These are phyloP conservation scores for Tholera decimalis DNA, from an alignment of 2,888 invertebrate genomes.

Conservation along the genomic window DNA sequence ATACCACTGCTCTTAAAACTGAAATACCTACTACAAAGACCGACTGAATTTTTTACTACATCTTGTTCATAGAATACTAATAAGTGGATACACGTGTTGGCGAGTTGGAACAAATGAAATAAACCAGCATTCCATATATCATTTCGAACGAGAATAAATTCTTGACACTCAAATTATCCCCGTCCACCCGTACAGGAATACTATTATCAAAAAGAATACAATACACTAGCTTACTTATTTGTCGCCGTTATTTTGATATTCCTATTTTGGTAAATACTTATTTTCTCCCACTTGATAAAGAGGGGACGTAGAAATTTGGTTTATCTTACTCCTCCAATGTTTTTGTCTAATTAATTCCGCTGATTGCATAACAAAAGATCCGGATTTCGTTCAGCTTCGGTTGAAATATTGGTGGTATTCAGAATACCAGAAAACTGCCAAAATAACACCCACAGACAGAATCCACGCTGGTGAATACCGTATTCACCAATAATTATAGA, in stretches of 20 bases:
- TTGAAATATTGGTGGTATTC: no score
- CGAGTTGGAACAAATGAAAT: conserved; percentile 25
- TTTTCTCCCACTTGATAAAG: neutral
- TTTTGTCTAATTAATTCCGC: no score
- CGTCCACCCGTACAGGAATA: conserved; percentile 33
- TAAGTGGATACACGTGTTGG: neutral
- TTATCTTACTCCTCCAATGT: neutral
- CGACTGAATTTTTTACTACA: neutral
- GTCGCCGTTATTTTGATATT: neutral
- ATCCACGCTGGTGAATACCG: no score
- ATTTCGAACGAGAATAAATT: conserved; percentile 26
- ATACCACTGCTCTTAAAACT: no score
- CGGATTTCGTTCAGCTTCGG: no score
- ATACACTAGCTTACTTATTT: conserved; percentile 6
- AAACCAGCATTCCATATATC: conserved; percentile 40
- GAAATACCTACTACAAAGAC: neutral
- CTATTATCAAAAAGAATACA: conserved; percentile 28
- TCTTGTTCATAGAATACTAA: neutral
- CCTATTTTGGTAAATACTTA: no score
- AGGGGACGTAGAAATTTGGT: neutral
- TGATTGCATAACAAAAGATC: no score
- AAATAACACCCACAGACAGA: no score
- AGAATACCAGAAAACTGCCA: no score
- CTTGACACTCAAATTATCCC: conserved; percentile 50
- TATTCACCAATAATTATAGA: no score